Percentiles rank a stretch among this genome's conserved stretches.
Evolutionary conservation across 2,888 invertebrate genomes (phyloP).

Genomic region (Atrina japonica): DNA sequence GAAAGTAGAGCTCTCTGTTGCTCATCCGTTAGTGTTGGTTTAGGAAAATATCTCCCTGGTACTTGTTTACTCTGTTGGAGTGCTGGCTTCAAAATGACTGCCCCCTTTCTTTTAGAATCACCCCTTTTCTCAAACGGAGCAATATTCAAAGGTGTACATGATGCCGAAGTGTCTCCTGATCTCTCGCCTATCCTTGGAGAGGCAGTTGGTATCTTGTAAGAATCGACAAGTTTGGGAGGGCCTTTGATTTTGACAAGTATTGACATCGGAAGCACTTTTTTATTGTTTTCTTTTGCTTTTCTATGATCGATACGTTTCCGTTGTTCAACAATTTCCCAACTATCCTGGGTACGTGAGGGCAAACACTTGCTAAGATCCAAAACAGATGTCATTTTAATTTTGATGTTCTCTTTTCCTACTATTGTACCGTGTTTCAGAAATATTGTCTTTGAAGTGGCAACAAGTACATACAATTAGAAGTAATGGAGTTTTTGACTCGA

Average conservation of each 20-base stretch:
- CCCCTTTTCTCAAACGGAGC: constrained; percentile 18
- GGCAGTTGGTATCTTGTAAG: constrained; percentile 25
- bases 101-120: constrained; percentile 2
- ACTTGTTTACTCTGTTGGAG: constrained; percentile 40
- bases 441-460: too few relatives aligned
- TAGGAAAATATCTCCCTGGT: constrained; percentile 43
- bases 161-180: constrained; percentile 1
- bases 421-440: too few relatives aligned
- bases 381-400: constrained; percentile 17
- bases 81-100: constrained; percentile 28
- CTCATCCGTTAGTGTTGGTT: constrained; percentile 31
- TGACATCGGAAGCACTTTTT: constrained; percentile 29
- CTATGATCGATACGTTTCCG: constrained; percentile 17
- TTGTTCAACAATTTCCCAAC: constrained; percentile 28
- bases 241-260: constrained; percentile 40
- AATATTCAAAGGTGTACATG: constrained; percentile 40
- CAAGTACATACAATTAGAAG: too few relatives aligned
- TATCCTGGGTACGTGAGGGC: constrained; percentile 13
- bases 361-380: constrained; percentile 32
- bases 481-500: too few relatives aligned
- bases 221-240: constrained; percentile 42
- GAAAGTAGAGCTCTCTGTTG: constrained; percentile 8
- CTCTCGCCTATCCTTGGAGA: constrained; percentile 8
- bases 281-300: constrained; percentile 23
- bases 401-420: too few relatives aligned